Base-by-base conservation (phyloP, 2,888 invertebrate genomes). In the Bimastos eiseni region DNA sequence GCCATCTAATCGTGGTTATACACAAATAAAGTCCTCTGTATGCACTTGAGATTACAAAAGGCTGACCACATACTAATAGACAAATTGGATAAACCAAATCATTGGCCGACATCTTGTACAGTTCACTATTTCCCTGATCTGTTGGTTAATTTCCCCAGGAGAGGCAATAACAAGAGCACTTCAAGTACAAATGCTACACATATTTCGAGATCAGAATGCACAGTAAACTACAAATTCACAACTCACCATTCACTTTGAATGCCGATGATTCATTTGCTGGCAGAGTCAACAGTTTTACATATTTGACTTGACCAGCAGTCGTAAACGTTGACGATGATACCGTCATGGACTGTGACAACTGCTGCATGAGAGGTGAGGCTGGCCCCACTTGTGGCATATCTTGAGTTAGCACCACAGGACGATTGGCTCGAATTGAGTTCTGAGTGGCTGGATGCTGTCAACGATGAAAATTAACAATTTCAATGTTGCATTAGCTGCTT, bases 271-370 rank as follows among this genome's bases (percentile, higher is more conserved):
- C 36, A 33, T 11, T 19, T 36, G 86, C 34, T 36, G 86, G 86
- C 36, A 86, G 19, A 86, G 86, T 86, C 86, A 86, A 17, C 86
- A 86, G 37, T 37, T 86, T 86, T 33, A 86, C 86, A 24, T 36
- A 86, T 34, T 86, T 86, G 36, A 86, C 86, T 86, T 36, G 36
- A 24, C 86, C 37, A 37, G 86, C 86, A 21, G 86, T 36, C 13
- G 84, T 33, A 84, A 49, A 49, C 21, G 49, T 24, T 49, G 49
- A 49, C 6, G 49, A 17, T 24, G 44, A 11, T 19, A 44, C 11
- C 19, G 24, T 36, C 84, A n/a, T 4, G 13, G 84, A 84, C 34
- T 34, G 84, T 33, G 84, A 86, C 86, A 37, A 36, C 86, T 86
- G 86, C 6, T 34, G 37, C 37, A 34, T 13, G 6, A 86, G 86